Percentiles rank a stretch among this genome's conserved stretches.
Evolutionary conservation across 2,113 vertebrate genomes (phyloP).

Genomic region (Saguinus midas): DNA sequence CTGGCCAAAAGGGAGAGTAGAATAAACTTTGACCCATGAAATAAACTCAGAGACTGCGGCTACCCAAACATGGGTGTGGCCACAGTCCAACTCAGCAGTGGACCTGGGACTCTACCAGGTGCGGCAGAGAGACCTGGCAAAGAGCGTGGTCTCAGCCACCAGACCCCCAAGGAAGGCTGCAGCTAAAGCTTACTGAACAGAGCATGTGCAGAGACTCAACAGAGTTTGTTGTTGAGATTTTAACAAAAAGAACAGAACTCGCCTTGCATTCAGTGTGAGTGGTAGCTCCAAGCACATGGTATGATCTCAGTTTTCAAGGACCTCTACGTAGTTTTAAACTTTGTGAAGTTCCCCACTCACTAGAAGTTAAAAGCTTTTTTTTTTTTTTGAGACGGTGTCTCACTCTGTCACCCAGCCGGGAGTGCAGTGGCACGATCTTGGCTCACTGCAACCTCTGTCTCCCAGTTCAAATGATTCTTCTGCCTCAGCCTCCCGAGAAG

Average conservation of each 20-base stretch:
- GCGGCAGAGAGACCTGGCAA: no score
- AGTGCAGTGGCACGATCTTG: no score
- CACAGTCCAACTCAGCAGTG: accelerated
- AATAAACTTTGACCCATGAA: background rate
- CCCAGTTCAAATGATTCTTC: no score
- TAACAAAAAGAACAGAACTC: background rate
- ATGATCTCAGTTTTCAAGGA: background rate
- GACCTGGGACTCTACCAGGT: no score
- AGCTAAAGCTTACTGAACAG: background rate
- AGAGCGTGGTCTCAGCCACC: no score
- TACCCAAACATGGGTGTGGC: background rate
- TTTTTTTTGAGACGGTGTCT: no score
- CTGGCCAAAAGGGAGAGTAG: background rate
- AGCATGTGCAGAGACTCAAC: background rate
- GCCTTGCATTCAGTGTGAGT: background rate
- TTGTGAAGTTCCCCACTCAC: background rate
- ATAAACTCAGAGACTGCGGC: background rate
- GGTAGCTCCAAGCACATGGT: background rate
- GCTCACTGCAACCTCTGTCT: no score
- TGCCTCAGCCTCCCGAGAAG: no score
- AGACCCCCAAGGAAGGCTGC: no score
- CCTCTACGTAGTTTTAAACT: background rate
- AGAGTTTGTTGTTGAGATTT: background rate
- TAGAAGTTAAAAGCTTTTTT: background rate
- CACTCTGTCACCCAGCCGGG: no score